Conservation (phyloP, 2,888 invertebrate species). For the Entomobrya proxima region DNA sequence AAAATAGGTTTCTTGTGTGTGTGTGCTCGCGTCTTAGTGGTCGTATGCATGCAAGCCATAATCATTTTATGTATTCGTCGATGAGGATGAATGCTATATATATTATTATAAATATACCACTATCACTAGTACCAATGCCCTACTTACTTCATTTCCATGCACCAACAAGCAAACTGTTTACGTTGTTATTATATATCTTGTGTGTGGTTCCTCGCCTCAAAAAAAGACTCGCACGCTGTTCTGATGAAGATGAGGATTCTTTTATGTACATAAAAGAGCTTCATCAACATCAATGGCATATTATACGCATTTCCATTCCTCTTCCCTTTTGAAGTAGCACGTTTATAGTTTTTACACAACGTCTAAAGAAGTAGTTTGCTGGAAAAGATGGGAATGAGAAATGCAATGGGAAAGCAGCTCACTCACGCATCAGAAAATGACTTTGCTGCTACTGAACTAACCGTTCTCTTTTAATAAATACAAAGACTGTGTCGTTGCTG, state of each 20-base stretch:
- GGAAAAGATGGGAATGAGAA: neutral
- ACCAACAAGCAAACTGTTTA: constrained; percentile 24
- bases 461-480: no score
- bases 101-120: no score
- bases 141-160: constrained; percentile 61
- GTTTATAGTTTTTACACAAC: neutral
- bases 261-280: constrained; percentile 15
- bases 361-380: neutral
- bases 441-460: no score
- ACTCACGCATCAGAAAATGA: neutral
- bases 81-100: no score
- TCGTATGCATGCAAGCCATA: constrained; percentile 45
- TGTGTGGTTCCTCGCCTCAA: constrained; percentile 13
- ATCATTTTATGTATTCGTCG: constrained; percentile 65
- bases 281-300: constrained; percentile 12
- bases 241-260: constrained; percentile 8
- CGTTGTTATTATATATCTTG: constrained; percentile 12
- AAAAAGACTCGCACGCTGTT: neutral
- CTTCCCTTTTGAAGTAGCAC: neutral
- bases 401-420: neutral
- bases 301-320: neutral
- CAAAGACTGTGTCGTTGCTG: neutral
- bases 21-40: neutral
- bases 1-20: neutral
- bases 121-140: constrained; percentile 51